A percentile compares a stretch with the other conserved stretches of the same genome.
Evolutionary conservation across 2,888 invertebrate species (phyloP).

Genomic region (Beris morrisii): DNA sequence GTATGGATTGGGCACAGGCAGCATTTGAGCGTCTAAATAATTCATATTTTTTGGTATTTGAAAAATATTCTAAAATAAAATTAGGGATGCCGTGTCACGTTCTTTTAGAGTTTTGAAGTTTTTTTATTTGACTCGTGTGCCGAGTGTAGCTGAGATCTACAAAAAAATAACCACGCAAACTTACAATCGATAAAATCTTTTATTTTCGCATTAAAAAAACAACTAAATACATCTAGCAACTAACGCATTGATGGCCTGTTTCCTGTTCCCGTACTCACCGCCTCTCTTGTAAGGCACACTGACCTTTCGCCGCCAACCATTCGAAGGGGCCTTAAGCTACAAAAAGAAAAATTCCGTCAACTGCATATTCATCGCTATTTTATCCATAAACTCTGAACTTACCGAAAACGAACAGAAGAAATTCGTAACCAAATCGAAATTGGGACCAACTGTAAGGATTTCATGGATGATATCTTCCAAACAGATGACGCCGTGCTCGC

Average conservation of each 20-base stretch:
- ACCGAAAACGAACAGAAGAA: constrained; percentile 55
- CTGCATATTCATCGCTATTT: not conserved
- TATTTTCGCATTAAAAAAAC: constrained; percentile 15
- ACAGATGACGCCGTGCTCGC: constrained; percentile 54
- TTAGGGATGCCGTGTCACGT: not conserved
- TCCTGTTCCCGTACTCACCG: constrained; percentile 56
- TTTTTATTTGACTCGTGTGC: constrained; percentile 16
- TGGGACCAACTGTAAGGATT: constrained; percentile 52
- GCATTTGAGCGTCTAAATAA: no score
- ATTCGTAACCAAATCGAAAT: constrained; percentile 49
- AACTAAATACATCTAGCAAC: constrained; percentile 51
- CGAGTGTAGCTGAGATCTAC: not conserved
- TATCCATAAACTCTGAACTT: constrained; percentile 34
- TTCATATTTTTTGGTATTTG: no score
- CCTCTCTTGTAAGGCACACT: constrained; percentile 52
- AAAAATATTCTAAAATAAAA: no score
- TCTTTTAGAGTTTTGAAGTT: constrained; percentile 2
- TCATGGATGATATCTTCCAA: constrained; percentile 56
- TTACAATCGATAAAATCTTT: constrained; percentile 8
- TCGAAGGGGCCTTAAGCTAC: constrained; percentile 52
- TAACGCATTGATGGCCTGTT: constrained; percentile 50
- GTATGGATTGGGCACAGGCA: not conserved
- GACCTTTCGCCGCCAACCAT: constrained; percentile 54
- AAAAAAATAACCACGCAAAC: constrained; percentile 4
- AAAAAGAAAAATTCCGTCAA: constrained; percentile 32